These are phyloP conservation scores for Andricus grossulariae DNA, from an alignment of 1,140 invertebrate genomes.

Conservation along the genomic window DNA sequence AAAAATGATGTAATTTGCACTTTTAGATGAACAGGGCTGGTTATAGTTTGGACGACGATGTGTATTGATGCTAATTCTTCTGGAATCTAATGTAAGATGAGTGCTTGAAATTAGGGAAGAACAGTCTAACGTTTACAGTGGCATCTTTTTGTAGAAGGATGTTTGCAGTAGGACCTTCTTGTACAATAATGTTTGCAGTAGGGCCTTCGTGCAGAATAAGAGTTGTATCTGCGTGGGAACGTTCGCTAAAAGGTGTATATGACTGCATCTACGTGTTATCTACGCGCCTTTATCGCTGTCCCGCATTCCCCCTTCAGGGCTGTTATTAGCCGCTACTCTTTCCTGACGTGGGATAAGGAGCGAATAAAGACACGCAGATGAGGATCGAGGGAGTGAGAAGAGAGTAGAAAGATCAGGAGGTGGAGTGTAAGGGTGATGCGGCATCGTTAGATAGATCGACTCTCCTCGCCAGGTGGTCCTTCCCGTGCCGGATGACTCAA, in stretches of 20 bases:
- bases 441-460: constrained; percentile 60
- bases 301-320: not conserved
- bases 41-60: too few relatives aligned
- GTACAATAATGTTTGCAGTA: too few relatives aligned
- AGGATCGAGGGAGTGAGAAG: not conserved
- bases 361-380: not conserved
- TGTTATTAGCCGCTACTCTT: not conserved
- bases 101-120: too few relatives aligned
- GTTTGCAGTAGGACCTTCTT: too few relatives aligned
- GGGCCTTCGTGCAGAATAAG: not conserved
- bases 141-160: too few relatives aligned
- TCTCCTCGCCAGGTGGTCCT: constrained; percentile 71
- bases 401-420: constrained; percentile 28
- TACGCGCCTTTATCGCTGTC: not conserved
- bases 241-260: constrained; percentile 5
- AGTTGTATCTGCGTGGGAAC: not conserved
- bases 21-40: not conserved
- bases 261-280: not conserved
- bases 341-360: not conserved
- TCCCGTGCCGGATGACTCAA: constrained; percentile 70
- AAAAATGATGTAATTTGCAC: not conserved
- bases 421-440: constrained; percentile 36
- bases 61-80: too few relatives aligned
- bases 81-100: too few relatives aligned
- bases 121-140: too few relatives aligned